A percentile compares a stretch with the other conserved stretches of the same genome.
phyloP scores from a whole-genome alignment of 2,888 invertebrate genomes.

The Drosophila borealis region DNA sequence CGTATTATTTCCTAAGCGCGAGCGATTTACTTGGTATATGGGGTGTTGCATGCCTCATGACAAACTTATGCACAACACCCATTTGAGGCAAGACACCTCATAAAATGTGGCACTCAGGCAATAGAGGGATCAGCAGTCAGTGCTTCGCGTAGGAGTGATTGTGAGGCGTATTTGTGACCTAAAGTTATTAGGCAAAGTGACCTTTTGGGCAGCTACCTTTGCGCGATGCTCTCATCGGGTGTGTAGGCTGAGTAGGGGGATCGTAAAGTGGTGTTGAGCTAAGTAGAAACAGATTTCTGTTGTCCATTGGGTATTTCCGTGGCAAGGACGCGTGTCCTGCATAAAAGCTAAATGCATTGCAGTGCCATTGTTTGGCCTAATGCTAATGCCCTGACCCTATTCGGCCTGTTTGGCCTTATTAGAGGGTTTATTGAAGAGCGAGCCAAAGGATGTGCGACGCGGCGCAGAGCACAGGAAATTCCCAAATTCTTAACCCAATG shows the following conservation, averaged over 20 bases:
- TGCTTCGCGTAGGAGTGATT: slow-evolving; percentile 76
- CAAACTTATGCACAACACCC: slow-evolving; percentile 49
- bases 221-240: slow-evolving; percentile 1
- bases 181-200: slow-evolving; percentile 77
- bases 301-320: slow-evolving; percentile 52
- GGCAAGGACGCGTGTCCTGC: slow-evolving; percentile 70
- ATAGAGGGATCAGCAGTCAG: slow-evolving; percentile 59
- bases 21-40: slow-evolving; percentile 10
- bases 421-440: slow-evolving; percentile 63
- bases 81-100: slow-evolving; percentile 20
- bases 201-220: slow-evolving; percentile 56
- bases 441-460: slow-evolving; percentile 28
- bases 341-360: slow-evolving; percentile 66
- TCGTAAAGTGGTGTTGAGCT: slow-evolving; percentile 40
- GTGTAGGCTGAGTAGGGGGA: neutral
- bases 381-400: slow-evolving; percentile 66
- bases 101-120: slow-evolving; percentile 30
- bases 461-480: slow-evolving; percentile 54
- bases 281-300: slow-evolving; percentile 69
- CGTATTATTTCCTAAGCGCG: slow-evolving; percentile 1
- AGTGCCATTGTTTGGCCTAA: slow-evolving; percentile 66
- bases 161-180: slow-evolving; percentile 73
- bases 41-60: slow-evolving; percentile 40
- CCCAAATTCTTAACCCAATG: slow-evolving; percentile 42
- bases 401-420: slow-evolving; percentile 72